phyloP scores from a whole-genome alignment of 2,888 invertebrate species.

The Oscheius myriophilus region DNA sequence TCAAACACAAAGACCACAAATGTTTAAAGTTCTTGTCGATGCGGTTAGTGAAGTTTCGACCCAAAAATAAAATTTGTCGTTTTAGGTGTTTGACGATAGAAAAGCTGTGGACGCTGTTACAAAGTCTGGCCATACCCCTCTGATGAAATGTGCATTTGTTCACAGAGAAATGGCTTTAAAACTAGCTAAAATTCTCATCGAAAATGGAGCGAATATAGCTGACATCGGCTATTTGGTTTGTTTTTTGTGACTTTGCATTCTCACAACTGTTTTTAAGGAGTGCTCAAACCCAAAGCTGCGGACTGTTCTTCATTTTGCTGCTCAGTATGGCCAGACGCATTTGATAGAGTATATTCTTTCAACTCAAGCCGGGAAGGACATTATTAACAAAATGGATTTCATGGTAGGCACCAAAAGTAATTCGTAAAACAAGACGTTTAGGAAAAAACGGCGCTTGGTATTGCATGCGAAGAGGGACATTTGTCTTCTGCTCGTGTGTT shows the following conservation, averaged over 20 bases:
- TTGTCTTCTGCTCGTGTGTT: not conserved
- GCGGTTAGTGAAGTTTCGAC: too few relatives aligned
- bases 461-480: not conserved
- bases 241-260: not conserved
- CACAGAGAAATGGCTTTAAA: not conserved
- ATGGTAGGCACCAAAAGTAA: not conserved
- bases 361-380: not conserved
- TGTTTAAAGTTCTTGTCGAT: too few relatives aligned
- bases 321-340: not conserved
- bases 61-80: too few relatives aligned
- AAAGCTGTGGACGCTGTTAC: constrained; percentile 4
- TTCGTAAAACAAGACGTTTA: not conserved
- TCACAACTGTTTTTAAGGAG: not conserved
- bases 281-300: not conserved
- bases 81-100: not conserved
- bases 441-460: constrained; percentile 15
- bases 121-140: not conserved
- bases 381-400: not conserved
- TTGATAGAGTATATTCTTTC: constrained; percentile 4
- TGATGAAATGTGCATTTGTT: constrained; percentile 14
- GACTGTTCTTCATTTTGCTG: constrained; percentile 22
- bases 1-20: too few relatives aligned
- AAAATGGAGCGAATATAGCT: constrained; percentile 10
- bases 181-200: constrained; percentile 14
- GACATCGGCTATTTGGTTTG: constrained; percentile 9